A percentile compares a stretch with the other conserved stretches of the same genome.
Evolutionary conservation across 64 coral and sea anemone species (phyloP).

Genomic region (Platygyra sinensis): DNA sequence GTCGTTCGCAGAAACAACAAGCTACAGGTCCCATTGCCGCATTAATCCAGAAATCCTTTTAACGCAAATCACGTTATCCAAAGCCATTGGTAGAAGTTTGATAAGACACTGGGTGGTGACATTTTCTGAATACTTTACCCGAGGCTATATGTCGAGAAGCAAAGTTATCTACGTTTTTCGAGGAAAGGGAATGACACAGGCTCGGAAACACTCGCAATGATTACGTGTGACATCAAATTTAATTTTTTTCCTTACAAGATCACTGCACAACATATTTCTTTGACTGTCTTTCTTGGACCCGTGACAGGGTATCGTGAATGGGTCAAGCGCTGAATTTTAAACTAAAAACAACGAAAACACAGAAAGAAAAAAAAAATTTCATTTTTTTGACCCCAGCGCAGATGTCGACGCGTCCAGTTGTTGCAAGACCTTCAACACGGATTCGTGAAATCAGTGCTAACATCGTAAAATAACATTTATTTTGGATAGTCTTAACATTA

Average conservation of each 20-base stretch:
- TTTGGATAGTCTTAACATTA: conserved; percentile 2
- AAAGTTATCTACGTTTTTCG: conserved; percentile 15
- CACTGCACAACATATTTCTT: too few relatives aligned
- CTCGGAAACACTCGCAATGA: conserved; percentile 13
- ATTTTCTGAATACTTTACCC: conserved; percentile 44
- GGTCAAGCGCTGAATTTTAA: background rate
- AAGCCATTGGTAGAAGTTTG: background rate
- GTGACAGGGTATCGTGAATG: background rate
- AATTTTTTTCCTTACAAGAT: background rate
- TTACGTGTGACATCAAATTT: background rate
- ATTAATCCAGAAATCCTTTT: conserved; percentile 31
- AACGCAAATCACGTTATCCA: conserved; percentile 23
- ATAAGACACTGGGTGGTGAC: conserved; percentile 43
- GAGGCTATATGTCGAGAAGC: background rate
- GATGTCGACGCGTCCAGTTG: background rate
- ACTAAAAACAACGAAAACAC: background rate
- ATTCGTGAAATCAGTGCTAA: conserved; percentile 9
- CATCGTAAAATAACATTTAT: conserved; percentile 33
- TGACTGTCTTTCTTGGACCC: too few relatives aligned
- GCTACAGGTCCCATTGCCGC: background rate
- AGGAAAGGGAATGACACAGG: conserved; percentile 24
- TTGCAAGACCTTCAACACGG: background rate
- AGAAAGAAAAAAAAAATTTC: background rate
- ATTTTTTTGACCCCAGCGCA: background rate
- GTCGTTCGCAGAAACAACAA: conserved; percentile 1